phyloP scores from a whole-genome alignment of 1,140 invertebrate species.

The Diploscapter pachys region DNA sequence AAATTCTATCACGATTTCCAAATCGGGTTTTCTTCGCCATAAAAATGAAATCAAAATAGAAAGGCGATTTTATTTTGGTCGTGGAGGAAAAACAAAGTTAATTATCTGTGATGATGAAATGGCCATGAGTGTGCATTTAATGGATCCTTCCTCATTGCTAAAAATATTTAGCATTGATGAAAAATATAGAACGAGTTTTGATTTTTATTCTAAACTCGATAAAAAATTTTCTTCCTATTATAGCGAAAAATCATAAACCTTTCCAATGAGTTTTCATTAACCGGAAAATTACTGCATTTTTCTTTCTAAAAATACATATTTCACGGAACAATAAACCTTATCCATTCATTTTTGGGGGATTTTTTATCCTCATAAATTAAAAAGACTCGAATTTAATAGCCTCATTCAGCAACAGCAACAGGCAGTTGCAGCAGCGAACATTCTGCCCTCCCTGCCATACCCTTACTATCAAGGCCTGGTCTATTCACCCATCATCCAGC shows the following conservation, averaged over 20 bases:
- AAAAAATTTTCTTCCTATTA: too few relatives aligned
- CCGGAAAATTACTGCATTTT: neutral
- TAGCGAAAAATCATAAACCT: too few relatives aligned
- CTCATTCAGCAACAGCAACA: slow-evolving; percentile 25
- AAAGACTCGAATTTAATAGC: neutral
- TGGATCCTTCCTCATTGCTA: too few relatives aligned
- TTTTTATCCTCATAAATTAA: neutral
- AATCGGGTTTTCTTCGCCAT: neutral
- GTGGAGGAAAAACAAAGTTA: neutral
- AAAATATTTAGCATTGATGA: too few relatives aligned
- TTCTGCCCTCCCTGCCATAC: slow-evolving; percentile 22
- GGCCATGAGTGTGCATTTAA: too few relatives aligned
- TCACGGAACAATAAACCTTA: slow-evolving; percentile 1
- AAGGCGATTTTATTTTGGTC: neutral
- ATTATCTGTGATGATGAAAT: neutral
- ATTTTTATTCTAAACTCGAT: too few relatives aligned
- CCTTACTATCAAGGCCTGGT: slow-evolving; percentile 31
- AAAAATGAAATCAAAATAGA: neutral
- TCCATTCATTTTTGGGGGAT: neutral
- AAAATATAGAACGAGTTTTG: too few relatives aligned
- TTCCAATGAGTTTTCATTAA: too few relatives aligned
- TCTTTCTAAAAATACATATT: neutral
- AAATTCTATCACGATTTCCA: slow-evolving; percentile 4
- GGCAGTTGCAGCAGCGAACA: slow-evolving; percentile 12
- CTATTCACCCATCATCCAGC: slow-evolving; percentile 21